phyloP scores from a whole-genome alignment of 2,888 invertebrate genomes.

The Leptura quadrifasciata region DNA sequence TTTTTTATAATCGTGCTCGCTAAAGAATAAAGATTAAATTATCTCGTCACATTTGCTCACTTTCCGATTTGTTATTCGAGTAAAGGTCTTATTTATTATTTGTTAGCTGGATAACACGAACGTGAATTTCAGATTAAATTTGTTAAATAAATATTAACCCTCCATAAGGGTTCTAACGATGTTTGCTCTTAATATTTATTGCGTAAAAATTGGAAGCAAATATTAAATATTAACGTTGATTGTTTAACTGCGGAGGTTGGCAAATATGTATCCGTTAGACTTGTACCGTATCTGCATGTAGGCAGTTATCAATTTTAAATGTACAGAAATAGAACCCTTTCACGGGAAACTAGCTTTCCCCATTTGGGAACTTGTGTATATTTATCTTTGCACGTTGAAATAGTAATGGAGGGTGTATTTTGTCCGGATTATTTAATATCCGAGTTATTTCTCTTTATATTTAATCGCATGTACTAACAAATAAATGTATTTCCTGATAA shows the following conservation, averaged over 20 bases:
- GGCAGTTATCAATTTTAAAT: neutral
- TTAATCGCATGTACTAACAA: too few species aligned
- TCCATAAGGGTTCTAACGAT: neutral
- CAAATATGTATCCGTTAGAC: neutral
- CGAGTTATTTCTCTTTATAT: too few species aligned
- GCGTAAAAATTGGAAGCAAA: neutral
- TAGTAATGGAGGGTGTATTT: neutral
- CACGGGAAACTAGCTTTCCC: neutral
- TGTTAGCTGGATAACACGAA: too few species aligned
- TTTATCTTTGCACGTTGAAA: neutral
- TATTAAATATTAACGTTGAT: neutral
- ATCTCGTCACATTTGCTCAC: too few species aligned
- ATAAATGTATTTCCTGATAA: too few species aligned
- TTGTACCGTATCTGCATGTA: neutral
- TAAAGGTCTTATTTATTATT: too few species aligned
- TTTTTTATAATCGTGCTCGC: too few species aligned
- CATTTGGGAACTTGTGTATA: neutral
- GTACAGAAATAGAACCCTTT: neutral
- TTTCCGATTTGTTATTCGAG: too few species aligned
- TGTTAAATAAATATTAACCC: neutral
- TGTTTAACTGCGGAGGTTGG: neutral
- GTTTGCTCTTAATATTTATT: conserved; percentile 1
- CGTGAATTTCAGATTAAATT: neutral
- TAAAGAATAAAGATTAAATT: too few species aligned
- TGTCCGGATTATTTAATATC: neutral